Evolutionary conservation across 1,140 invertebrate genomes (phyloP).

Genomic region (Colletes latitarsis): DNA sequence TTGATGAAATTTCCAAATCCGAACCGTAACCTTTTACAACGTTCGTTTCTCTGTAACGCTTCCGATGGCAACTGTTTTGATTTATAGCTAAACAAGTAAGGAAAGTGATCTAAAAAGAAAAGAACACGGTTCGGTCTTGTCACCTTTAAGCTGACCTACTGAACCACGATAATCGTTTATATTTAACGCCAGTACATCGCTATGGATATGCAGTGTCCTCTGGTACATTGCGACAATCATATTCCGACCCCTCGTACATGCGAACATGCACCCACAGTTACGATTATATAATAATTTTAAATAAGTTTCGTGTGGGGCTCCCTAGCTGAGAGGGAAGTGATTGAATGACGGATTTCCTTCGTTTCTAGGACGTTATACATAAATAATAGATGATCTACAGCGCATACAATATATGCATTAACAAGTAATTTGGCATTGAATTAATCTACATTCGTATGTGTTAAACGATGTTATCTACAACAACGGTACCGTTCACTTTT

Average conservation of each 20-base stretch:
- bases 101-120: not conserved
- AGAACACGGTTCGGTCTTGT: conserved; percentile 12
- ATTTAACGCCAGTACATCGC: conserved; percentile 31
- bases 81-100: not conserved
- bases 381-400: conserved; percentile 22
- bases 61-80: not conserved
- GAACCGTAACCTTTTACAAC: no score
- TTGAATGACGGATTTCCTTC: conserved; percentile 55
- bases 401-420: not conserved
- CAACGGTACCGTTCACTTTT: no score
- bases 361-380: conserved; percentile 8
- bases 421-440: conserved; percentile 8
- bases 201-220: conserved; percentile 33
- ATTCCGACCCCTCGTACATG: conserved; percentile 24
- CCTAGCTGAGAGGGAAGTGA: conserved; percentile 45
- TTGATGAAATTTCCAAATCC: not conserved
- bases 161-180: conserved; percentile 35
- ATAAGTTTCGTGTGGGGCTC: conserved; percentile 31
- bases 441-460: not conserved
- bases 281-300: conserved; percentile 50
- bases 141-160: conserved; percentile 39
- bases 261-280: conserved; percentile 21
- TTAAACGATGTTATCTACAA: no score
- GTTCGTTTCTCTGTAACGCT: no score
- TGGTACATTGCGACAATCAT: conserved; percentile 48